Evolutionary conservation across 2,113 vertebrate species (phyloP), one percentile per base, ranked within the genome.

Genomic region (Sorex fumeus): DNA sequence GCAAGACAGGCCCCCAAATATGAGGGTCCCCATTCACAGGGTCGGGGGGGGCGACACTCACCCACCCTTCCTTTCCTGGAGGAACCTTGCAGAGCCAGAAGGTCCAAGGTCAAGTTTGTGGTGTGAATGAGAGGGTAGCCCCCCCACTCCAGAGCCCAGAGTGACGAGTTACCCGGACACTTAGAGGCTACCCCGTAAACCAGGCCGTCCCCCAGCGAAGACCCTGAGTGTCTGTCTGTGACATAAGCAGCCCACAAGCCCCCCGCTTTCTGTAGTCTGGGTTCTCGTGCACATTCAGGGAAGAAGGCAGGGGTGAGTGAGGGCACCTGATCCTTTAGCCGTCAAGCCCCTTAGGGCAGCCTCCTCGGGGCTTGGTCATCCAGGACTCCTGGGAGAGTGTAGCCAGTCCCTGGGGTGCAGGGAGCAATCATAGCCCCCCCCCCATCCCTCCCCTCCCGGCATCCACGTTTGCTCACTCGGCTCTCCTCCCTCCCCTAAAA

Each of bases 61-160:
- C 9, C 57, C 77, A 28, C 16, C 2, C 50, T 91, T 79, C 43
- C 4, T 45, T 88, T 47, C 75, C 82, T n/a, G 80, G 80, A 95
- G 34, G 71, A 66, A n/a, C 40, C 69, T 18, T 67, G 50, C 43
- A 80, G 79, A 34, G 40, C 34, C 53, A 64, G 3, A 66, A 30
- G 27, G 8, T 66, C 27, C 67, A 69, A 69, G 67, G 40, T 71
- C 40, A 75, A 50, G 67, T 40, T 83, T 82, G 75, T 60, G 32
- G 12, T 67, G 40, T 27, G 28, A 43, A 64, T 40, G 23, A 64
- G 87, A 67, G 28, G 50, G 64, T 6, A 87, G 32, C 10, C n/a
- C 2, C n/a, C 2, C 15, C 62, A 19, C 53, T 23, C 28, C 27
- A 71, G 21, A 36, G 21, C 36, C n/a, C 78, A 34, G 84, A 43